These are phyloP conservation scores for Varanus salvator DNA, from an alignment of 2,113 vertebrate species.

Conservation along the genomic window DNA sequence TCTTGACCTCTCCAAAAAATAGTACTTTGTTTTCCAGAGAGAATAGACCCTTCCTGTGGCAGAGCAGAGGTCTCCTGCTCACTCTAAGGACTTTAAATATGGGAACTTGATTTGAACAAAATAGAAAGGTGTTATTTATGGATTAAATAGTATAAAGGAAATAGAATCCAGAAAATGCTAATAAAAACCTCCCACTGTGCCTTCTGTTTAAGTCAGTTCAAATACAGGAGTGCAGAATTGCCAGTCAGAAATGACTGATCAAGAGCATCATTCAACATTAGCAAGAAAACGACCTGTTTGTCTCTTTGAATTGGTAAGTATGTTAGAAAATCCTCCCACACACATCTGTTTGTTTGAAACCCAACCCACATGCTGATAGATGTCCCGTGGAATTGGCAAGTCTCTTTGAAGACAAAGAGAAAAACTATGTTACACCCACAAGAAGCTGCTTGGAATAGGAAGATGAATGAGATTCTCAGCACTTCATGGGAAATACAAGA, in stretches of 20 bases:
- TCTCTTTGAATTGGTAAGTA: slow-evolving; percentile 17
- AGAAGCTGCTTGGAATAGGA: background rate
- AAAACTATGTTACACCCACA: background rate
- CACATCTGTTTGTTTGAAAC: slow-evolving; percentile 28
- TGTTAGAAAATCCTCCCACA: slow-evolving; percentile 25
- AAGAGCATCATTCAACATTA: slow-evolving; percentile 10
- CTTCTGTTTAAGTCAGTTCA: background rate
- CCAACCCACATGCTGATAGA: slow-evolving; percentile 12
- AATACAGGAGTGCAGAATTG: background rate
- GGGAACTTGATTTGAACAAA: background rate
- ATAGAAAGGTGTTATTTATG: background rate
- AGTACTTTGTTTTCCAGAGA: background rate
- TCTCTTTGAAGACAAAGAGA: background rate
- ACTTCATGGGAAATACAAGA: background rate
- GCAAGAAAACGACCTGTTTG: slow-evolving; percentile 1
- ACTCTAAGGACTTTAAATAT: background rate
- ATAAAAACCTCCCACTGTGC: background rate
- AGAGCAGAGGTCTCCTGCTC: background rate
- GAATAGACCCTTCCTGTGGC: background rate
- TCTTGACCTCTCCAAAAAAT: background rate
- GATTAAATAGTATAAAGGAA: slow-evolving; percentile 14
- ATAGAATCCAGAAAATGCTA: background rate
- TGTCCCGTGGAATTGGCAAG: background rate
- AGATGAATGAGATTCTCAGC: background rate
- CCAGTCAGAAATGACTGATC: slow-evolving; percentile 7